Base-by-base conservation (phyloP, 1,140 invertebrate genomes). In the Drosophila pallidifrons region DNA sequence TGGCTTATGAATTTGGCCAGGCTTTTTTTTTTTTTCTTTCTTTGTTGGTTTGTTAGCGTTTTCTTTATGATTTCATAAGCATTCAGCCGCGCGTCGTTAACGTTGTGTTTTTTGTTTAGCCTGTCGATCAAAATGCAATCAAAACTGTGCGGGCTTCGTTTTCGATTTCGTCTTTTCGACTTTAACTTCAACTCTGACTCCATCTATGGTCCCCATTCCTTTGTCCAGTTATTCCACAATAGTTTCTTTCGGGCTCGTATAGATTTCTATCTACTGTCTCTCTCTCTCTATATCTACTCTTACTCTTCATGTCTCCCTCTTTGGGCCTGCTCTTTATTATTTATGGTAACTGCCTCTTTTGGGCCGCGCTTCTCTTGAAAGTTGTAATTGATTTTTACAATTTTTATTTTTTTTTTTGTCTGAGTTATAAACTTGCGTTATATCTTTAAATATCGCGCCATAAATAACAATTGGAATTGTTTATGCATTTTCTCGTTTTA, bases 101-200 rank as follows among this genome's bases (percentile, higher is more conserved):
- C 73, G 57, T 81, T 69, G 59, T 79, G 66, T 82, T 63, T 46
- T 67, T 47, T 81, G 66, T 82, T 66, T 41, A 52, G 72, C 75
- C 75, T 77, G 85, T 88, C 83, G 83, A 88, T 88, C 83, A 88
- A 88, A 88, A 89, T 88, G 83, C 83, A 88, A 88, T 88, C 83
- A 88, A 88, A 88, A 76, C 72, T 79, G 79, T 85, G 82, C 82
- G 82, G 82, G 82, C 64, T 58, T 45, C 59, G 46, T 51, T 28
- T 59, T 13, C 16, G 5, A 32, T 52, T 67, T 32, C 32, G 32
- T 1, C n/a, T 16, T 5, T 13, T 5, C 7, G 25, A 46, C 45
- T 69, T 30, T 7, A 10, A 15, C 32, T 69, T 4, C 30, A 38
- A 49, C 10, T 47, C 30, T 20, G 30, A 28, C 20, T 49, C 25